phyloP scores from a whole-genome alignment of 2,797 vertebrate genomes.

The Pelobates cultripes region DNA sequence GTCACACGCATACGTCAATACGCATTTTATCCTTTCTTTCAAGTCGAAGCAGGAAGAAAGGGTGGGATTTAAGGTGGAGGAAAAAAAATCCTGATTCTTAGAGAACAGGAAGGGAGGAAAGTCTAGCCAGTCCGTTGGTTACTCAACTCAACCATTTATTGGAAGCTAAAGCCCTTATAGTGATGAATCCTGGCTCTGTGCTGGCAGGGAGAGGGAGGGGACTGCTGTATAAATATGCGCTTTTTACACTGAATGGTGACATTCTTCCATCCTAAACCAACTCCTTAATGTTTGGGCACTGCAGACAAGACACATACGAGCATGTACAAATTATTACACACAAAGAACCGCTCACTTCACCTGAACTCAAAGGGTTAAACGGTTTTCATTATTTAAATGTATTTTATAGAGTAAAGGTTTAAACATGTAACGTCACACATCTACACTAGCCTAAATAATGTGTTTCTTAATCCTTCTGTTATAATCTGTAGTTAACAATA shows the following conservation, averaged over 20 bases:
- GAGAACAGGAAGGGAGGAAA: conserved; percentile 90
- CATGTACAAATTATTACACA: not conserved
- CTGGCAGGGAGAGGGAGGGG: conserved; percentile 76
- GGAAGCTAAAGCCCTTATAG: conserved; percentile 68
- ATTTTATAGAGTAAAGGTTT: too few relatives aligned
- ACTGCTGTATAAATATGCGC: conserved; percentile 82
- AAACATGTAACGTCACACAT: too few relatives aligned
- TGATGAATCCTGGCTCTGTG: conserved; percentile 94
- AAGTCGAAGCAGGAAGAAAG: conserved; percentile 82
- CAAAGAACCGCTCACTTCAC: not conserved
- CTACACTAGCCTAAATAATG: too few relatives aligned
- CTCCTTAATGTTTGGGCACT: conserved; percentile 72
- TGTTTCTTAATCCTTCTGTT: too few relatives aligned
- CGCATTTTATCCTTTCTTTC: conserved; percentile 63
- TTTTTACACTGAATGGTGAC: conserved; percentile 83
- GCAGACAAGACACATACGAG: conserved; percentile 43
- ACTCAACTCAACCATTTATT: conserved; percentile 88
- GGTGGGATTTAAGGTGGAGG: conserved; percentile 69
- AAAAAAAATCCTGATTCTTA: conserved; percentile 74
- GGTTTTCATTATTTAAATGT: too few relatives aligned
- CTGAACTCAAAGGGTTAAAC: not conserved
- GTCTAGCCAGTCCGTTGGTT: conserved; percentile 74
- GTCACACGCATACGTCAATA: conserved; percentile 53
- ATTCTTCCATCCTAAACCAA: conserved; percentile 82
- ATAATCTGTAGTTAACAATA: too few relatives aligned